These are phyloP conservation scores for Semnornis frantzii DNA, from an alignment of 2,113 vertebrate genomes.

Conservation along the genomic window DNA sequence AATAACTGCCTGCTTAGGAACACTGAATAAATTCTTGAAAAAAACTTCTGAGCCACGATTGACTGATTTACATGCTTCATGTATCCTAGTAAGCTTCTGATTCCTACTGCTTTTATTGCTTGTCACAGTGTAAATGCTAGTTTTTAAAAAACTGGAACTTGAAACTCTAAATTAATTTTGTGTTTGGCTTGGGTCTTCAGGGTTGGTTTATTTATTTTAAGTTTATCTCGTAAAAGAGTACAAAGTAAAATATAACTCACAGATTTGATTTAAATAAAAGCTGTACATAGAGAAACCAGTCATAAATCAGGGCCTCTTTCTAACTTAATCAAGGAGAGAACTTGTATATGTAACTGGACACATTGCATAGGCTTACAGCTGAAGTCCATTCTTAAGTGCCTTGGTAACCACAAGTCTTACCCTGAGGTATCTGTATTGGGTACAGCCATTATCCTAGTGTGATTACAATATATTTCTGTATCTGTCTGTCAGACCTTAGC, in stretches of 20 bases:
- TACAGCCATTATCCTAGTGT: accelerated
- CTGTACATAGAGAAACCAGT: neutral
- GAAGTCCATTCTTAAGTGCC: accelerated
- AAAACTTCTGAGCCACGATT: neutral
- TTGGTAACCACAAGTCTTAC: accelerated
- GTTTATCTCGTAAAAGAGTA: neutral
- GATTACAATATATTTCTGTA: neutral
- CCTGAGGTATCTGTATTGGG: neutral
- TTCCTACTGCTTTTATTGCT: neutral
- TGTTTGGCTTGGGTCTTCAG: neutral
- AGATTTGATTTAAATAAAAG: neutral
- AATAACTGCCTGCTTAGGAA: neutral
- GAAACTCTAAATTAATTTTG: neutral
- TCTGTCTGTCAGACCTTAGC: neutral
- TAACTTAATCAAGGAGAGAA: neutral
- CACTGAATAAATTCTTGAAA: neutral
- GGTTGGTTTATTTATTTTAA: neutral
- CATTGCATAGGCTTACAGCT: accelerated
- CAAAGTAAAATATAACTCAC: neutral
- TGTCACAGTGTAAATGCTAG: neutral
- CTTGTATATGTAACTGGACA: neutral
- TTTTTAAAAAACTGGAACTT: neutral
- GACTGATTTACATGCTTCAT: neutral
- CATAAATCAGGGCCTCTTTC: neutral
- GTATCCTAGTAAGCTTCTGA: neutral